Evolutionary conservation across 2,113 vertebrate species (phyloP), one percentile per base, ranked within the genome.

Genomic region (Chaetodon auriga): DNA sequence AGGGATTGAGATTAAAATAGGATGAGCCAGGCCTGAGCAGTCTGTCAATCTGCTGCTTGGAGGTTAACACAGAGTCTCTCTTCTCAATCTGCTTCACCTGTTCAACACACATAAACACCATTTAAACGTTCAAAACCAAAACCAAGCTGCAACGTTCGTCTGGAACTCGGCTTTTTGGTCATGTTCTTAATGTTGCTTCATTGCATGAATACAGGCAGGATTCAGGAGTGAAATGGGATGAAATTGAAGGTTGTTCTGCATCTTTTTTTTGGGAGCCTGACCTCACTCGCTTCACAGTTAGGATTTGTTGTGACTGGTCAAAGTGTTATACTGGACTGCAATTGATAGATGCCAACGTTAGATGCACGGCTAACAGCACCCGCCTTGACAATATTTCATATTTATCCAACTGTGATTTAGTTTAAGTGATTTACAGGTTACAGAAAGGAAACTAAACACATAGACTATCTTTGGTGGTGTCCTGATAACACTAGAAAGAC

Each of bases 71-170:
- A 0, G 98, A 99, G 86, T 99, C 98, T 87, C 98, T 95, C 90
- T 97, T 99, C 90, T 99, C 98, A 78, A 99, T 99, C 83, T 99
- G 98, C 83, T 99, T 99, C 80, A 99, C 98, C 98, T 99, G 90
- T 78, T 55, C 53, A 49, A 2, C 14, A n/a, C 0, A 88, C 1
- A 75, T 0, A 49, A 68, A 3, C 2, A 80, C 21, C 1, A 53
- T 38, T 2, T 43, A 51, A 11, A 43, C 12, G 1, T 43, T 36
- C 35, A 49, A 16, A 43, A 64, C 9, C n/a, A n/a, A 30, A 16
- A 9, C 18, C 14, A 5, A 48, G 36, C 5, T 38, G 7, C 61
- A 64, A 25, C 5, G 48, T 51, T 18, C 48, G 19, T 0, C 7
- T 55, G 53, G 23, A n/a, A 4, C 13, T 8, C 6, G 2, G 0